Base-by-base conservation (phyloP, 2,797 vertebrate genomes). In the Pangasius larnaudii region DNA sequence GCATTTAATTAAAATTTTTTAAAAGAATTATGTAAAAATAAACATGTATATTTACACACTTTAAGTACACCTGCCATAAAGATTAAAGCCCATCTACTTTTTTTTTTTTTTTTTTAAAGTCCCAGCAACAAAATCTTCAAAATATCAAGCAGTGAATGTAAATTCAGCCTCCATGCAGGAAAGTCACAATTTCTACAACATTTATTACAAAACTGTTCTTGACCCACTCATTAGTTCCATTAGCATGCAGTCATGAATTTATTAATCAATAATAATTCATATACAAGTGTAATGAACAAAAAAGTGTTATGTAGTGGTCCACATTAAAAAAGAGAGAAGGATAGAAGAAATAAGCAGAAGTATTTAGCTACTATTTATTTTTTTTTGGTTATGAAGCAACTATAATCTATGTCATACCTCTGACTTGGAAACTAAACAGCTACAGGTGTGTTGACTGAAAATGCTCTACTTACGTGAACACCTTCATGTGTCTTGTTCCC, bases 221-320 rank as follows among this genome's bases (percentile, higher is more conserved):
- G 11, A 86, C 19, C 77, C 63, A 86, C 89, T 84, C 84, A 90
- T 81, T 58, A 87, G 22, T 89, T 74, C 92, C 91, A 74, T 53
- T 78, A 85, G 46, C 85, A 89, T 91, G 71, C 77, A 88, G 71
- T 86, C 83, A 86, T 86, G 22, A 74, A 59, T 88, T 51, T 53
- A 39, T 83, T 5, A 65, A 69, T 69, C 63, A 39, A 81, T n/a
- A 84, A 86, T 71, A 14, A 82, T 81, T 63, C 46, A 67, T 84
- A 90, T 58, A 88, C 61, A 89, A 49, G 92, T 89, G 88, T 90
- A 39, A 85, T 77, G 89, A 86, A 85, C 36, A 27, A 85, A 93
- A 95, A 93, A 92, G 79, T 88, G 91, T 81, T 91, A 86, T 85
- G 89, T 91, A 92, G 83, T 89, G 90, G 86, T 92, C 65, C 84